Conservation (phyloP, 2,888 invertebrate species). For the Athripsodes cinereus region DNA sequence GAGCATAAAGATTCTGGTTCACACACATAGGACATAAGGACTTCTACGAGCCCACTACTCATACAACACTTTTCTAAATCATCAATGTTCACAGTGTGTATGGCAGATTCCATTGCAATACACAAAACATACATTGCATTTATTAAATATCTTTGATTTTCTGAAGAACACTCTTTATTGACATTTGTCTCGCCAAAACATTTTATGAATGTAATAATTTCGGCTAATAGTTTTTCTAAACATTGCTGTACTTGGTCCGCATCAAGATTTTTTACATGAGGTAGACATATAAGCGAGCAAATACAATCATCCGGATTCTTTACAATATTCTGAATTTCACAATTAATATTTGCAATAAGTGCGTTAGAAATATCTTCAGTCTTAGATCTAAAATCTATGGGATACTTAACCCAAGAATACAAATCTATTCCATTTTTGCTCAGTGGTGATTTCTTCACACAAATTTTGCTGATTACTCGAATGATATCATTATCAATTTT, state of each 20-base stretch:
- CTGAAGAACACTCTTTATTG: constrained; percentile 12
- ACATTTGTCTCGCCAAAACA: not conserved
- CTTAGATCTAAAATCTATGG: constrained; percentile 51
- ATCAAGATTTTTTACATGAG: constrained; percentile 49
- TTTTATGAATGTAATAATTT: constrained; percentile 28
- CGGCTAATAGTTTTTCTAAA: constrained; percentile 38
- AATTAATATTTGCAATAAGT: constrained; percentile 36
- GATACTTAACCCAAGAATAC: constrained; percentile 60
- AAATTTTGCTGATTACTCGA: constrained; percentile 57
- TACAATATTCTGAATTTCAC: constrained; percentile 37
- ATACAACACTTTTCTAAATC: constrained; percentile 44
- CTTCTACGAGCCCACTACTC: constrained; percentile 40
- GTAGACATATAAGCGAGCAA: constrained; percentile 50
- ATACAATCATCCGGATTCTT: constrained; percentile 41
- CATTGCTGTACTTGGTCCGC: constrained; percentile 35
- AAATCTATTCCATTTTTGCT: constrained; percentile 54
- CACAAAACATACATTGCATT: constrained; percentile 49
- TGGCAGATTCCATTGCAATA: constrained; percentile 52
- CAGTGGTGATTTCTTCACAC: constrained; percentile 60
- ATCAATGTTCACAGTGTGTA: constrained; percentile 50
- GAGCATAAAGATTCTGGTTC: constrained; percentile 44
- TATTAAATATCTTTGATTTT: constrained; percentile 8
- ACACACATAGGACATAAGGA: constrained; percentile 42
- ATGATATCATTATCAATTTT: constrained; percentile 52
- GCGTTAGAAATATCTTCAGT: constrained; percentile 39